phyloP scores from a whole-genome alignment of 2,113 vertebrate genomes.

The Hyperopisus bebe region DNA sequence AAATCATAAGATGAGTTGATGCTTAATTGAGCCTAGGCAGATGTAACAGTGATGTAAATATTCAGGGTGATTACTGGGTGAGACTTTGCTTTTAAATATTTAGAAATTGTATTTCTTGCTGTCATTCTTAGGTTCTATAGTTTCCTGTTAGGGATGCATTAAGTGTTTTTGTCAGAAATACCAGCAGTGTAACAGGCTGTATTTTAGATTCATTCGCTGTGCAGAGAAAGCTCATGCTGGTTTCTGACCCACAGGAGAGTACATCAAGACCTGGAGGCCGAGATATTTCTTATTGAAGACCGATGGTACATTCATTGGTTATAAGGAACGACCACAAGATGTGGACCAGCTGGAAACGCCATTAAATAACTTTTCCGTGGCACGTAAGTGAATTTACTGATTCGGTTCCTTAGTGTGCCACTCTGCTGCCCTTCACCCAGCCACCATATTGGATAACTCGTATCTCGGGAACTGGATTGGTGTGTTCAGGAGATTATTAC shows the following conservation, averaged over 20 bases:
- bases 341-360: conserved; percentile 89
- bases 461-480: neutral
- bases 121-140: neutral
- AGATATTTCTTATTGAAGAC: conserved; percentile 93
- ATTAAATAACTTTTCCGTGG: conserved; percentile 97
- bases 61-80: neutral
- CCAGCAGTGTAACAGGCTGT: neutral
- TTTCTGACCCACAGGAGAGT: conserved; percentile 69
- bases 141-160: neutral
- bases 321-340: conserved; percentile 92
- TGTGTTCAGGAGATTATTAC: neutral
- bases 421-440: neutral
- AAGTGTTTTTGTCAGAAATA: neutral
- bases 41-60: neutral
- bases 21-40: neutral
- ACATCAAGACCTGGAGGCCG: conserved; percentile 96
- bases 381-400: conserved; percentile 71
- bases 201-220: neutral
- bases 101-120: neutral
- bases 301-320: conserved; percentile 92
- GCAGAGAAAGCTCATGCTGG: neutral
- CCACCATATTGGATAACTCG: neutral
- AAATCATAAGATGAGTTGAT: neutral
- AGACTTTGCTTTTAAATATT: neutral
- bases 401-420: neutral